A percentile compares a stretch with the other conserved stretches of the same genome.
Conservation (phyloP, 2,797 vertebrate genomes). For the Luscinia luscinia region DNA sequence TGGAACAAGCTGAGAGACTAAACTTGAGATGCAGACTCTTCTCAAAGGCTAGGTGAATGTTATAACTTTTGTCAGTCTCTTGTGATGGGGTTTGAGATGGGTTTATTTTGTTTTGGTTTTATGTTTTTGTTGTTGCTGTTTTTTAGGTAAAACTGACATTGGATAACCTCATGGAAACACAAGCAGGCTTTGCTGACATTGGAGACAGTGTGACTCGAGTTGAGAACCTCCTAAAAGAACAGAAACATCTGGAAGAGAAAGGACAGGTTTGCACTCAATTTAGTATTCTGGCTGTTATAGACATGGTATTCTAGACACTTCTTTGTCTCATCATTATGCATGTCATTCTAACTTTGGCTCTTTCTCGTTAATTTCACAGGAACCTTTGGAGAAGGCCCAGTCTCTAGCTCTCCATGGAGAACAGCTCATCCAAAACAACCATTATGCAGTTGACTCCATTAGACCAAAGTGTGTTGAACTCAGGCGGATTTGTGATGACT, state of each 20-base stretch:
- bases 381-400: constrained; percentile 88
- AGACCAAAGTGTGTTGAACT: constrained; percentile 93
- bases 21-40: not conserved
- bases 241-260: constrained; percentile 85
- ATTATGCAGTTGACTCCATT: constrained; percentile 92
- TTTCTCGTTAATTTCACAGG: constrained; percentile 73
- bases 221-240: constrained; percentile 87
- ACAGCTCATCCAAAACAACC: constrained; percentile 93
- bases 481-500: constrained; percentile 89
- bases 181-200: constrained; percentile 80
- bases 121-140: not conserved
- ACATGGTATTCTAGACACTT: not conserved
- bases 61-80: not conserved
- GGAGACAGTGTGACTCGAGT: constrained; percentile 86
- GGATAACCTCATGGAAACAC: constrained; percentile 82
- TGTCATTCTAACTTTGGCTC: not conserved
- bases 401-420: constrained; percentile 88
- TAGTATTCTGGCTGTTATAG: not conserved
- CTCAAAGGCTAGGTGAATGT: not conserved
- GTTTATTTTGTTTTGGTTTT: not conserved
- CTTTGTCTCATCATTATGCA: not conserved
- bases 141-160: constrained; percentile 87
- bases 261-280: constrained; percentile 81
- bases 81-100: not conserved
- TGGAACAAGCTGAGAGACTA: not conserved